A percentile compares a stretch with the other conserved stretches of the same genome.
These are phyloP conservation scores for Hesperia comma DNA, from an alignment of 2,888 invertebrate species.

Conservation along the genomic window DNA sequence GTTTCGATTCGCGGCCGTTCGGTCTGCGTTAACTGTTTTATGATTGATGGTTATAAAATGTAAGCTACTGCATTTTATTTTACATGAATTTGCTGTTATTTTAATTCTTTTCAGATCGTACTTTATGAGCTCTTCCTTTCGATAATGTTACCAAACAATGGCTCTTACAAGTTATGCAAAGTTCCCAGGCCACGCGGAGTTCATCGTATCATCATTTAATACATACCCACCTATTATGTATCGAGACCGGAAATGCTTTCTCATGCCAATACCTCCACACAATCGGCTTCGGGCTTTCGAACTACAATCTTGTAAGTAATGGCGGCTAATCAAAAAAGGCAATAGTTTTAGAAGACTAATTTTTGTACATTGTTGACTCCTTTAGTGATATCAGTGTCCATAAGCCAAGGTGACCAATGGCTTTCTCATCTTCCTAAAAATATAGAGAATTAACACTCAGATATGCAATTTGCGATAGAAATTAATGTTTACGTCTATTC, in stretches of 20 bases:
- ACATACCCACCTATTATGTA: slow-evolving; percentile 2
- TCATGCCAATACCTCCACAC: slow-evolving; percentile 7
- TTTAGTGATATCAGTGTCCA: too few species aligned
- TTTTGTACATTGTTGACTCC: too few species aligned
- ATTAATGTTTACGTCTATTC: too few species aligned
- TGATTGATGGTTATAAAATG: neutral
- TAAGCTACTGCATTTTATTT: neutral
- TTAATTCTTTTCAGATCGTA: neutral
- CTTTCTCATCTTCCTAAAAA: too few species aligned
- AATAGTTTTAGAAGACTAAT: too few species aligned
- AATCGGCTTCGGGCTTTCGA: neutral
- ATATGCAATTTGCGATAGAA: too few species aligned
- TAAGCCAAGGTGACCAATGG: too few species aligned
- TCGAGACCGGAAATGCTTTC: slow-evolving; percentile 23
- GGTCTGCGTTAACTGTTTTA: slow-evolving; percentile 5
- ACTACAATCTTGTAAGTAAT: too few species aligned
- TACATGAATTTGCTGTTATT: neutral
- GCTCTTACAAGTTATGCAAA: slow-evolving; percentile 16
- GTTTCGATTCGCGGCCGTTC: slow-evolving; percentile 30
- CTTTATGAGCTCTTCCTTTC: neutral
- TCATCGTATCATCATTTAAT: slow-evolving; percentile 1
- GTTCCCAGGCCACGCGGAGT: slow-evolving; percentile 14
- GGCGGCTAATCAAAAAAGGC: neutral
- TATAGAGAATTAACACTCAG: too few species aligned
- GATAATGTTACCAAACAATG: neutral